A percentile compares a stretch with the other conserved stretches of the same genome.
phyloP scores from a whole-genome alignment of 92 coral and sea anemone genomes.

The Parazoanthus atlanticus region DNA sequence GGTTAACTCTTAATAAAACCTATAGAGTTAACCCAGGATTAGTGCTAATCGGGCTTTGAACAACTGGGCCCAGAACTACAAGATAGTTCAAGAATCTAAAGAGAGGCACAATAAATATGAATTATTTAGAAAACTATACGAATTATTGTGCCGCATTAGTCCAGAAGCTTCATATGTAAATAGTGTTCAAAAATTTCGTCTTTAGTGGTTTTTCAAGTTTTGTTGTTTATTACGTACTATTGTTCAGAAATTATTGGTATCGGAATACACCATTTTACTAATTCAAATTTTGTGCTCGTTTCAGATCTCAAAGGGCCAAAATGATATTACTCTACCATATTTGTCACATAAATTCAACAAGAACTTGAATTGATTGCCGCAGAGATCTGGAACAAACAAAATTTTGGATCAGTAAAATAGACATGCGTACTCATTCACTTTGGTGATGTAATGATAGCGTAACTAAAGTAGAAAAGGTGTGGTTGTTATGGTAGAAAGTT shows the following conservation, averaged over 20 bases:
- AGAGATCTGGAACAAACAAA: no score
- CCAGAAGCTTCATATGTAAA: slow-evolving; percentile 29
- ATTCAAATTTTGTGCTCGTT: no score
- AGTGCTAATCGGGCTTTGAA: no score
- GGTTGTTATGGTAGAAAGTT: not conserved
- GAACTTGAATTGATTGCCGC: no score
- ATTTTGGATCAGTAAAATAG: no score
- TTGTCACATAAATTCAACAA: no score
- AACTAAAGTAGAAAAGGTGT: not conserved
- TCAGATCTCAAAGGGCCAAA: no score
- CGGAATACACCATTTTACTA: not conserved
- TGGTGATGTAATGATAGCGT: not conserved
- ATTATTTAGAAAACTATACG: not conserved
- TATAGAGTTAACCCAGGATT: no score
- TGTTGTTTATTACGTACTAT: not conserved
- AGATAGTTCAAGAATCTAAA: slow-evolving; percentile 8
- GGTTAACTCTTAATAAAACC: no score
- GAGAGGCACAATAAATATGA: not conserved
- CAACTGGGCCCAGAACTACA: no score
- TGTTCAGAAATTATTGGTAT: not conserved
- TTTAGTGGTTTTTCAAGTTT: not conserved
- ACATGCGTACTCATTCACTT: not conserved
- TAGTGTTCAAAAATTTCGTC: slow-evolving; percentile 15
- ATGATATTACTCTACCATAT: no score
- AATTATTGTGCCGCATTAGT: not conserved